A percentile compares a stretch with the other conserved stretches of the same genome.
phyloP scores from a whole-genome alignment of 1,140 invertebrate genomes.

The Bombus terrestris region DNA sequence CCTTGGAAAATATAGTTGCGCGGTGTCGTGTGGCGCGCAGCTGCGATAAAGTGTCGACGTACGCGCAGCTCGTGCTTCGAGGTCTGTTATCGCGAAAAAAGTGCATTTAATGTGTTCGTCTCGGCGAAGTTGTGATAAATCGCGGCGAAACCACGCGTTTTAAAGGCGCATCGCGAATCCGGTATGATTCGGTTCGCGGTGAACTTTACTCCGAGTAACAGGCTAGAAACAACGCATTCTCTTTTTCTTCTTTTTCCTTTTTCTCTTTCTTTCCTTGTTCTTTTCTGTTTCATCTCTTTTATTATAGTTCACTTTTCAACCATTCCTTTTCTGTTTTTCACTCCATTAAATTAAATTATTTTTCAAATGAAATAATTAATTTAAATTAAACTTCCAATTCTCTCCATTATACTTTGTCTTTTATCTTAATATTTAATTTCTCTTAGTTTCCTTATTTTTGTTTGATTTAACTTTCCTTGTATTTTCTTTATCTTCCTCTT shows the following conservation, averaged over 20 bases:
- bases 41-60: constrained; percentile 60
- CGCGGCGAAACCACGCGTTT: constrained; percentile 1
- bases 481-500: no score
- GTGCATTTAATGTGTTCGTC: constrained; percentile 49
- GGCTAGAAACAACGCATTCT: background rate
- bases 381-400: no score
- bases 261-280: background rate
- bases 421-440: background rate
- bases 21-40: constrained; percentile 62
- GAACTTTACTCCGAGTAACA: constrained; percentile 52
- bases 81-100: constrained; percentile 48
- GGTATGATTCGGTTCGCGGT: constrained; percentile 37
- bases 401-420: background rate
- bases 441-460: no score
- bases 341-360: no score
- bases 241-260: background rate
- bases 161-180: constrained; percentile 33
- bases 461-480: no score
- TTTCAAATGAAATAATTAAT: no score
- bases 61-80: constrained; percentile 62
- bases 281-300: background rate
- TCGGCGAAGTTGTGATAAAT: constrained; percentile 48
- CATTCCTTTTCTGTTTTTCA: background rate
- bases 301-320: no score
- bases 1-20: constrained; percentile 15